phyloP scores from a whole-genome alignment of 1,140 invertebrate genomes.

The Pseudoatta argentina region DNA sequence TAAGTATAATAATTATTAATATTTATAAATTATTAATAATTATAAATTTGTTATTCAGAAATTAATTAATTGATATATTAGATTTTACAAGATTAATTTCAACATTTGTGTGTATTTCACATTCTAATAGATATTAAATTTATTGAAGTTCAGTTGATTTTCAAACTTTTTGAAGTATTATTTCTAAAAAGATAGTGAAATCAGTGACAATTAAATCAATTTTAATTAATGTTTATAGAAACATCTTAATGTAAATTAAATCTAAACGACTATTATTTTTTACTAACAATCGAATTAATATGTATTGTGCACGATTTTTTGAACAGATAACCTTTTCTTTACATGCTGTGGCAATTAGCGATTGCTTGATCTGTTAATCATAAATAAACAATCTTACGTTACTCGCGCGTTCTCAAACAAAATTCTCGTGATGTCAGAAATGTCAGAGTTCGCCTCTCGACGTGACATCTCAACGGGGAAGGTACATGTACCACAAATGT shows the following conservation, averaged over 20 bases:
- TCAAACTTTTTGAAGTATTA: neutral
- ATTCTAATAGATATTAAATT: neutral
- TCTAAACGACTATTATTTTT: neutral
- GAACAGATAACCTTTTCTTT: conserved; percentile 17
- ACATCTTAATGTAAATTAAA: neutral
- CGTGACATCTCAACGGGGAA: conserved; percentile 39
- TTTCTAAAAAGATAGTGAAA: neutral
- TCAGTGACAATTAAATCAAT: neutral
- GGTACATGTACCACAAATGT: conserved; percentile 49
- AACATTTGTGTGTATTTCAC: neutral
- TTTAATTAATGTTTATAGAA: neutral
- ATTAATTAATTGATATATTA: neutral
- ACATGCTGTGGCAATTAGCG: conserved; percentile 36
- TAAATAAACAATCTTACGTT: conserved; percentile 41
- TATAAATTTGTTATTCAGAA: neutral
- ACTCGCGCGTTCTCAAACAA: conserved; percentile 19
- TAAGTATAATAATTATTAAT: neutral
- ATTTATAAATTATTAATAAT: too few species aligned
- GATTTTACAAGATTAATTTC: neutral
- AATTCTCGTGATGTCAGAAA: conserved; percentile 49
- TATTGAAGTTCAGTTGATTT: conserved; percentile 24
- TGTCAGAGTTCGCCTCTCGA: conserved; percentile 53
- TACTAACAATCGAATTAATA: neutral
- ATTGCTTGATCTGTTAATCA: conserved; percentile 43
- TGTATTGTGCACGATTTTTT: conserved; percentile 10